phyloP scores from a whole-genome alignment of 2,888 invertebrate genomes.

The Bursaphelenchus okinawaensis region DNA sequence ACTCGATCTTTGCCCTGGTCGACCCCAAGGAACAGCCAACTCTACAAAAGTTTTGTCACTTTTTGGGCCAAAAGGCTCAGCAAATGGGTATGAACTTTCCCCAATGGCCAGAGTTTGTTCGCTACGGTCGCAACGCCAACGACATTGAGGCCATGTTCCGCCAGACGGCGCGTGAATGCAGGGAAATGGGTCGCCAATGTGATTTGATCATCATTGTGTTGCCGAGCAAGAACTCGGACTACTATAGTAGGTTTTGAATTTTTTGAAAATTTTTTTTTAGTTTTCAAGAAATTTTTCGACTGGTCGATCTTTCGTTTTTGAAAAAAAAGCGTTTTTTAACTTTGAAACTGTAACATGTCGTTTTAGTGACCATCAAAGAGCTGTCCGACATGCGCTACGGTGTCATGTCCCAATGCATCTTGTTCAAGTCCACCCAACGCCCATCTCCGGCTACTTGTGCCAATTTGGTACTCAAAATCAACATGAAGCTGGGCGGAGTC shows the following conservation, averaged over 20 bases:
- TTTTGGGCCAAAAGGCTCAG: conserved; percentile 37
- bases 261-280: not conserved
- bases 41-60: conserved; percentile 41
- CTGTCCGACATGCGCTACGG: conserved; percentile 42
- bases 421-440: conserved; percentile 52
- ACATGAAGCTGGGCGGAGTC: conserved; percentile 71
- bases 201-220: conserved; percentile 48
- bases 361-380: conserved; percentile 46
- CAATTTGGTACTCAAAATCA: conserved; percentile 63
- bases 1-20: conserved; percentile 47
- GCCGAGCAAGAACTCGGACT: conserved; percentile 44
- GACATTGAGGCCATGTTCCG: conserved; percentile 34
- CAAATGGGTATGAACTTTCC: conserved; percentile 50
- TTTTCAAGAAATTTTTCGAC: not conserved
- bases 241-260: conserved; percentile 37
- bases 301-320: conserved; percentile 12
- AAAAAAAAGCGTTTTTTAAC: too few relatives aligned
- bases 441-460: conserved; percentile 63
- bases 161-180: conserved; percentile 40
- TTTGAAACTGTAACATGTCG: conserved; percentile 23
- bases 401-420: conserved; percentile 59
- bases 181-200: conserved; percentile 33
- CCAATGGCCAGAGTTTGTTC: conserved; percentile 48
- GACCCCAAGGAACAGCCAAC: conserved; percentile 37
- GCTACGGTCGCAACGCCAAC: conserved; percentile 37